Evolutionary conservation across 2,888 invertebrate species (phyloP).

Genomic region (Dexiosoma caninum): DNA sequence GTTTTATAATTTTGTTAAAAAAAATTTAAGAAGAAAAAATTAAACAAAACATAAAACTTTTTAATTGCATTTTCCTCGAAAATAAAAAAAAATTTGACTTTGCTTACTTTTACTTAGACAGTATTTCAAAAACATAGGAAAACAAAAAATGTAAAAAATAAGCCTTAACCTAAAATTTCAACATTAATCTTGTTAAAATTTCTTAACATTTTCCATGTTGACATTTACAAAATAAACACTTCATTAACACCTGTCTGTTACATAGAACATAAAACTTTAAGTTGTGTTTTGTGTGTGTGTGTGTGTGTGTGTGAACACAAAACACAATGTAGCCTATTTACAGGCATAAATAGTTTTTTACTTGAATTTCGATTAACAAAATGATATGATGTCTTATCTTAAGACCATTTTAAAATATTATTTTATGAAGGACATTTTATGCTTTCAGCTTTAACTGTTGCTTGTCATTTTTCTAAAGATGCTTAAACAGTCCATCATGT

Average conservation of each 20-base stretch:
- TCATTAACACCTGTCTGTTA: constrained; percentile 64
- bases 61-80: constrained; percentile 64
- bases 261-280: constrained; percentile 6
- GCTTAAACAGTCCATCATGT: constrained; percentile 48
- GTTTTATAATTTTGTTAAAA: constrained; percentile 65
- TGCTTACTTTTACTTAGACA: constrained; percentile 46
- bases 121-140: background rate
- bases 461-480: constrained; percentile 35
- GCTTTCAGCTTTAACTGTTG: constrained; percentile 51
- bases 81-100: background rate
- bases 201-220: constrained; percentile 51
- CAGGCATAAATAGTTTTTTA: constrained; percentile 7
- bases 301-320: background rate
- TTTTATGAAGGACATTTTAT: constrained; percentile 35
- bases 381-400: constrained; percentile 39
- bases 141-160: constrained; percentile 13
- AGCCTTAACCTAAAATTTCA: constrained; percentile 23
- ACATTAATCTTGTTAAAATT: constrained; percentile 57
- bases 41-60: constrained; percentile 55
- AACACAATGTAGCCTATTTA: background rate
- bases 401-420: constrained; percentile 15
- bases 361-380: background rate
- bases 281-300: background rate
- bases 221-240: constrained; percentile 65
- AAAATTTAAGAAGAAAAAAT: constrained; percentile 1